Evolutionary conservation across 2,113 vertebrate species (phyloP).

Genomic region (Cololabis saira): DNA sequence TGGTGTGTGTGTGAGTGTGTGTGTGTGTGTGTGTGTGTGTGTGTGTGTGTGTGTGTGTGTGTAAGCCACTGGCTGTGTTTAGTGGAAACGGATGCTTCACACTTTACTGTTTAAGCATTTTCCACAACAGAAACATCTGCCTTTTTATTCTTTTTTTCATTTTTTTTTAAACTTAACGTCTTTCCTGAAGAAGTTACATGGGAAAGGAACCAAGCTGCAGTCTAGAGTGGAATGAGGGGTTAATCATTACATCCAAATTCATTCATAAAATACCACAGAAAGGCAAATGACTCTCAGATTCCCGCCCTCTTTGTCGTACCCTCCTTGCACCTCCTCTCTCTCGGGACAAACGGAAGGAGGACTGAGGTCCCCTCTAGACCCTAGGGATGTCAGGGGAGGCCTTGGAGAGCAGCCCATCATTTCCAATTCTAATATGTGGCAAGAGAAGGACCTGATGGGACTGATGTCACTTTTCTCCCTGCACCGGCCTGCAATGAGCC

Average conservation of each 20-base stretch:
- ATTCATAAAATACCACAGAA: conserved; percentile 95
- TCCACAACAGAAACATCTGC: conserved; percentile 94
- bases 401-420: conserved; percentile 92
- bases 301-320: conserved; percentile 67
- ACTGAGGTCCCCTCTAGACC: conserved; percentile 89
- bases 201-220: conserved; percentile 91
- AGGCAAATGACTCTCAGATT: conserved; percentile 82
- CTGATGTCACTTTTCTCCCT: conserved; percentile 86
- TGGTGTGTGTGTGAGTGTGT: conserved; percentile 65
- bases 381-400: conserved; percentile 89
- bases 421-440: conserved; percentile 99
- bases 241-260: conserved; percentile 96
- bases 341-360: conserved; percentile 91
- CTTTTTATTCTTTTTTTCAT: conserved; percentile 34
- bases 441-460: conserved; percentile 84
- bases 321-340: conserved; percentile 80
- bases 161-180: conserved; percentile 37
- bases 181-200: conserved; percentile 85
- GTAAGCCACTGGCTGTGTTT: conserved; percentile 35
- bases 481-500: not conserved
- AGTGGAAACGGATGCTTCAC: conserved; percentile 67
- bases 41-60: conserved; percentile 51
- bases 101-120: conserved; percentile 90
- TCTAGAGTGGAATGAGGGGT: conserved; percentile 82
- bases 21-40: conserved; percentile 44